A percentile compares a stretch with the other conserved stretches of the same genome.
These are phyloP conservation scores for Machimus atricapillus DNA, from an alignment of 2,888 invertebrate genomes.

Conservation along the genomic window DNA sequence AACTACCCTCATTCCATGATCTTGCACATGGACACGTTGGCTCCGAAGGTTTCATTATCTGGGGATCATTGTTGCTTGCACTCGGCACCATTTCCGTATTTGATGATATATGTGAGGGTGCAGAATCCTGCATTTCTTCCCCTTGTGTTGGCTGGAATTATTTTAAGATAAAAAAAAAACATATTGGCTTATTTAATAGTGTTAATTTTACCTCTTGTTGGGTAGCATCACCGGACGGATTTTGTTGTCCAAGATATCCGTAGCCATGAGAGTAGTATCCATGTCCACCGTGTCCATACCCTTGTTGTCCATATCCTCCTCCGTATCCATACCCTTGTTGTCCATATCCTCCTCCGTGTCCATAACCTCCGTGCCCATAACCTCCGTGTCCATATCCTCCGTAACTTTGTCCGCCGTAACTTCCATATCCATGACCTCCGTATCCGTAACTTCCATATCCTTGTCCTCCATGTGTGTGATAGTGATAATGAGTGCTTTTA, in stretches of 20 bases:
- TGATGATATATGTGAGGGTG: background rate
- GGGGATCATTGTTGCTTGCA: background rate
- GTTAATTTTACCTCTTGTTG: background rate
- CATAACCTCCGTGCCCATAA: conserved; percentile 41
- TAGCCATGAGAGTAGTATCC: conserved; percentile 48
- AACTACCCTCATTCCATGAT: background rate
- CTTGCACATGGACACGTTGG: background rate
- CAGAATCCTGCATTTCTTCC: background rate
- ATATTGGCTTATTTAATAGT: background rate
- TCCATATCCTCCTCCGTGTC: conserved; percentile 5
- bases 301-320: conserved; percentile 44
- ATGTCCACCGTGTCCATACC: conserved; percentile 48
- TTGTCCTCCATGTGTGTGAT: background rate
- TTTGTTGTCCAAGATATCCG: conserved; percentile 52
- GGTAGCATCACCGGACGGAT: background rate
- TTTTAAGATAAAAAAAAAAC: background rate
- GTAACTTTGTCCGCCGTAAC: background rate
- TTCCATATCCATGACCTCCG: conserved; percentile 1
- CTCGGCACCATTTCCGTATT: background rate
- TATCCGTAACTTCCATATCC: background rate
- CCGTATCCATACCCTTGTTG: background rate
- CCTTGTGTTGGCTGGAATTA: background rate
- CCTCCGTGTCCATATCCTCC: conserved; percentile 32
- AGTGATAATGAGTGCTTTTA: background rate
- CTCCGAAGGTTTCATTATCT: background rate